Base-by-base conservation (phyloP, 1,140 invertebrate species). In the Musca vetustissima region DNA sequence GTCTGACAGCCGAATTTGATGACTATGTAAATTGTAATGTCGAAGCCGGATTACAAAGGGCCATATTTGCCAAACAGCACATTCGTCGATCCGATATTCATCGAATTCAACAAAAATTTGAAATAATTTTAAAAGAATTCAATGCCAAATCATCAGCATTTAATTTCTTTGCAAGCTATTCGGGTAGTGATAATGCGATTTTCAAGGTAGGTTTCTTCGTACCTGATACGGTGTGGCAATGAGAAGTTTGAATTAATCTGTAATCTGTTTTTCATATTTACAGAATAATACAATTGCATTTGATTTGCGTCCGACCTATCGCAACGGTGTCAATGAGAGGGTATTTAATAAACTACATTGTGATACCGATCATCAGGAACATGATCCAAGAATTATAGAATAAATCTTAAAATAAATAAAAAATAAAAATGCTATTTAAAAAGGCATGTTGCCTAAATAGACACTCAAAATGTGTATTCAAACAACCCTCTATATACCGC, bases 161-260 rank as follows among this genome's bases (percentile, higher is more conserved):
- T 48, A 70, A 73, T 70, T 73, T 70, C 72, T 73, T 73, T 57
- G 48, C n/a, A 14, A 52, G 36, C 17, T 73, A 71, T 25, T 1
- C 67, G 4, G 52, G 32, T 7, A 28, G 13, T 3, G n/a, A 70
- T 36, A 64, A 73, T 68, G 66, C 69, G 4, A 73, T 72, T 14
- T 72, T 72, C 32, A 69, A 69, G 72, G 72, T 73, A 48, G 72
- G 68, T 43, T 6, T 17, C 4, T 11, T 21, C 32, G 22, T 17
- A 11, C n/a, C 15, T 15, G 57, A 7, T 59, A 22, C 24, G 22
- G 17, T 19, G 17, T 52, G 21, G 17, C 17, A 11, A 53, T n/a
- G 19, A n/a, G 55, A 28, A 19, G 55, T n/a, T n/a, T n/a, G n/a
- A 32, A 25, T 59, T 32, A n/a, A 32, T 28, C 25, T 25, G 4